These are phyloP conservation scores for Oreohelix idahoensis DNA, from an alignment of 1,140 invertebrate genomes.

Conservation along the genomic window DNA sequence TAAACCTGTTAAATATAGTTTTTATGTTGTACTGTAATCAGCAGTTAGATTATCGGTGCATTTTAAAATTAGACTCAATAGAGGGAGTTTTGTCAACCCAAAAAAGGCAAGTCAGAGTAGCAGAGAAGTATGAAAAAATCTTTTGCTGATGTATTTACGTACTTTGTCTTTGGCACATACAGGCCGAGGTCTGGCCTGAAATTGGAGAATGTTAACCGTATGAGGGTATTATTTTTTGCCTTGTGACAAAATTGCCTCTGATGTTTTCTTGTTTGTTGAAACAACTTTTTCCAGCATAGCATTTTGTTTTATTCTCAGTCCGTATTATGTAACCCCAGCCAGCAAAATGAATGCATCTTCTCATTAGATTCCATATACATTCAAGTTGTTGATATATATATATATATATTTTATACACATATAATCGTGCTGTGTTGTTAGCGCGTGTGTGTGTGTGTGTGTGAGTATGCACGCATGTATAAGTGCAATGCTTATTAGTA, in stretches of 20 bases:
- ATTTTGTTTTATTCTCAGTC: constrained; percentile 19
- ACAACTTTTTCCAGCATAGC: constrained; percentile 21
- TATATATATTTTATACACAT: constrained; percentile 12
- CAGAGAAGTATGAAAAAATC: no score
- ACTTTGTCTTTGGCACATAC: no score
- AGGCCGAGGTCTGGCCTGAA: no score
- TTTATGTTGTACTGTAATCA: neutral
- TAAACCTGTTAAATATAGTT: no score
- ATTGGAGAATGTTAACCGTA: neutral
- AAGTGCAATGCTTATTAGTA: neutral
- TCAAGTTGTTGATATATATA: neutral
- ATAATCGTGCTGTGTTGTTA: neutral
- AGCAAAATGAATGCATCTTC: constrained; percentile 40
- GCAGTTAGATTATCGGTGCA: constrained; percentile 19
- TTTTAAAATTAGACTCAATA: neutral
- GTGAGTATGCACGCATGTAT: neutral
- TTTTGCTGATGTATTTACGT: no score
- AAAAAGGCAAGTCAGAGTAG: neutral
- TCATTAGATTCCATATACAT: constrained; percentile 30
- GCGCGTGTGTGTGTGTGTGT: neutral
- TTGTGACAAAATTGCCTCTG: constrained; percentile 26
- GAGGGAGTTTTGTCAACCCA: constrained; percentile 22
- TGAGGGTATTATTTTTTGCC: neutral
- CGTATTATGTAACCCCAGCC: constrained; percentile 5
- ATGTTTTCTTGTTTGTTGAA: constrained; percentile 24